phyloP scores from a whole-genome alignment of 2,113 vertebrate genomes.

The Spilogale gracilis region DNA sequence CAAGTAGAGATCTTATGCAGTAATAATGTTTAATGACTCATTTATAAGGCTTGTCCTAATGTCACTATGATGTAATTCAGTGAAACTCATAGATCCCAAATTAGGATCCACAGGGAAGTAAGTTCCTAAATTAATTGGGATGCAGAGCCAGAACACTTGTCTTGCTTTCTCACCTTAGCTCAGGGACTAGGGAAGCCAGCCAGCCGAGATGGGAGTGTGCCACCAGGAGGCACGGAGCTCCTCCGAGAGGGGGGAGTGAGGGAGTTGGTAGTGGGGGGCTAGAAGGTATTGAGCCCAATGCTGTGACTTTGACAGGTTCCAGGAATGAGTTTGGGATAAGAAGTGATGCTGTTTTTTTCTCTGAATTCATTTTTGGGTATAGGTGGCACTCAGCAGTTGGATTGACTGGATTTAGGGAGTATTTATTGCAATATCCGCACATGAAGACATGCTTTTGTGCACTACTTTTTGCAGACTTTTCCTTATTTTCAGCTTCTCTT shows the following conservation, averaged over 20 bases:
- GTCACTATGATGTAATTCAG: not conserved
- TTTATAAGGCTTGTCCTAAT: constrained; percentile 18
- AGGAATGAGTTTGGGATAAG: not conserved
- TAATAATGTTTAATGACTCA: constrained; percentile 50
- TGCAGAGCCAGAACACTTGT: not conserved
- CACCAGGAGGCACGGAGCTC: not conserved
- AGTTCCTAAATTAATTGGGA: not conserved
- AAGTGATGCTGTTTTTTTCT: not conserved
- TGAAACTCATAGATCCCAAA: constrained; percentile 8
- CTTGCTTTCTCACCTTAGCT: not conserved
- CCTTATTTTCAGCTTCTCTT: not conserved
- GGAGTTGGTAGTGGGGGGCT: not conserved
- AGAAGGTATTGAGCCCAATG: not conserved
- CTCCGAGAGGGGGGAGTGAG: fast-evolving
- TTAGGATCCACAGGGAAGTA: not conserved
- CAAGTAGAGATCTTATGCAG: not conserved
- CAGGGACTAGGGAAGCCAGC: not conserved
- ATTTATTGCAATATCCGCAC: not conserved
- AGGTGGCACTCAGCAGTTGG: not conserved
- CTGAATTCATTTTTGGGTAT: not conserved
- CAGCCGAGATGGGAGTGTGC: not conserved
- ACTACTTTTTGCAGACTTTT: not conserved
- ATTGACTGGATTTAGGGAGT: not conserved
- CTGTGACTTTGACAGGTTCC: not conserved
- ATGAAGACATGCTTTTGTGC: not conserved